Base-by-base conservation (phyloP, 2,113 vertebrate species). In the Bufo gargarizans region DNA sequence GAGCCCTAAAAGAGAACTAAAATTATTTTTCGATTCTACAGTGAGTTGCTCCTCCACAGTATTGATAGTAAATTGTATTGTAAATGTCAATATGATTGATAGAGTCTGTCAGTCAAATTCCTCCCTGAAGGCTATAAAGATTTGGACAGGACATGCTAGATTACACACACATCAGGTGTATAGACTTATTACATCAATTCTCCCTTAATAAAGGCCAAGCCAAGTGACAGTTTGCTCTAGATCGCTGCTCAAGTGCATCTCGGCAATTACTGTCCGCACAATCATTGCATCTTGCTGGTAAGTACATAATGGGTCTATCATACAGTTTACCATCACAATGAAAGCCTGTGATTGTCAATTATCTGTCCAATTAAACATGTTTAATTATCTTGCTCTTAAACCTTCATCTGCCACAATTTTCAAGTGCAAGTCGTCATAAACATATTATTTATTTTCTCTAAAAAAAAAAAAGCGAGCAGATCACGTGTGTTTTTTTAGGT, bases 331-430 rank as follows among this genome's bases (percentile, higher is more conserved):
- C 58, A 0, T 91, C 84, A 92, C 90, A 91, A 88, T 49, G 89
- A 87, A 86, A 86, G 91, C 91, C 92, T 88, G 90, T 91, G 91
- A 94, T 93, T 94, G 94, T 94, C 93, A 93, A 83, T 95, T 94
- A 95, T 91, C 90, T 93, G 89, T 94, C 92, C 91, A 96, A 96
- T 96, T 96, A 96, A 92, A 93, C 89, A 91, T 91, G 92, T 93
- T 93, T 95, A 95, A 95, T 94, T 92, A 92, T 93, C 94, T 91
- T 91, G 91, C 91, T 91, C 89, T 92, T 89, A 92, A 91, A 90
- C 92, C 93, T 92, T 92, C 93, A 92, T 94, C 91, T 92, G 86
- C 77, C 86, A 93, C 92, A 90, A 93, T 93, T 94, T 92, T 96
- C 89, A 91, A 95, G 95, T 93, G 92, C 90, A 92, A 92, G 87